A percentile compares a stretch with the other conserved stretches of the same genome.
Conservation (phyloP, 2,113 vertebrate genomes). For the Pelobates fuscus region DNA sequence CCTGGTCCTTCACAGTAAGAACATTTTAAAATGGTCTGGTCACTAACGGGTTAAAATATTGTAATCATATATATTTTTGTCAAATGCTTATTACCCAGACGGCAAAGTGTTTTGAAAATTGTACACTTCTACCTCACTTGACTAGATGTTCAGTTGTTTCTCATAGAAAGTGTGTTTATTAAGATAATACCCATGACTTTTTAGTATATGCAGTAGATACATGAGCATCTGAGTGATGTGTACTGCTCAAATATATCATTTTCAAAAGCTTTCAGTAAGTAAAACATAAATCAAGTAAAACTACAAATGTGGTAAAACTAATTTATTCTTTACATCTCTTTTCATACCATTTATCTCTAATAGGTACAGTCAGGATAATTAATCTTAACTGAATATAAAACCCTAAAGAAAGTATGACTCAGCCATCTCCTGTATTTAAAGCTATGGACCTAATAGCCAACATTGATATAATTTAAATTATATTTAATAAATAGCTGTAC, state of each 20-base stretch:
- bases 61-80: too few relatives aligned
- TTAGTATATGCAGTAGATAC: neutral
- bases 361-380: slow-evolving; percentile 10
- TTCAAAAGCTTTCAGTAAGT: neutral
- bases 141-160: too few relatives aligned
- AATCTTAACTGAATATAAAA: neutral
- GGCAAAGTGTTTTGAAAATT: too few relatives aligned
- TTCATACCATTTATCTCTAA: slow-evolving; percentile 23
- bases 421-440: neutral
- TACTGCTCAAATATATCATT: neutral
- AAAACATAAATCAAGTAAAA: neutral
- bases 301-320: slow-evolving; percentile 16
- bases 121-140: too few relatives aligned
- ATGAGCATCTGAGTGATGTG: neutral
- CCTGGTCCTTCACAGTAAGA: too few relatives aligned
- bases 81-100: too few relatives aligned
- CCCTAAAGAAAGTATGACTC: neutral
- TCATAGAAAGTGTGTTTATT: too few relatives aligned
- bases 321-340: slow-evolving; percentile 22
- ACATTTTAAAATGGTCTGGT: too few relatives aligned
- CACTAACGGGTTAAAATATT: too few relatives aligned
- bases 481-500: neutral
- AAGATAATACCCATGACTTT: too few relatives aligned
- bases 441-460: neutral
- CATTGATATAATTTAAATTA: neutral